phyloP scores from a whole-genome alignment of 2,797 vertebrate species.

The Ptychadena robeensis region DNA sequence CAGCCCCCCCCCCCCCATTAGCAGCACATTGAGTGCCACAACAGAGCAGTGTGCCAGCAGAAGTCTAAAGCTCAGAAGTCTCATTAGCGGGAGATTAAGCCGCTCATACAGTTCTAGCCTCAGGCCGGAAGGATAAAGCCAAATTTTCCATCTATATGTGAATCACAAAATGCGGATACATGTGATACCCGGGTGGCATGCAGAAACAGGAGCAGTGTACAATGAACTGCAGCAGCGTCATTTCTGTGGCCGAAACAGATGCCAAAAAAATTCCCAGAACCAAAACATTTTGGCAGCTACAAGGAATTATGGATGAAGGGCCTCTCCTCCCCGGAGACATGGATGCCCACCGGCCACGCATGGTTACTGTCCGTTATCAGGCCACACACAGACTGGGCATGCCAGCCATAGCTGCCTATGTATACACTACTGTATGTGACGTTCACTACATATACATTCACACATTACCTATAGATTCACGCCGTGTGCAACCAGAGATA shows the following conservation, averaged over 20 bases:
- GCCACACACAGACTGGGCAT: constrained; percentile 41
- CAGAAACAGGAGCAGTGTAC: background rate
- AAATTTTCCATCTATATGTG: background rate
- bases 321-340: background rate
- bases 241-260: constrained; percentile 15
- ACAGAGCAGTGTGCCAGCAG: background rate
- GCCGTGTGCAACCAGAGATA: too few species aligned
- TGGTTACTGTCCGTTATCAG: constrained; percentile 30
- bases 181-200: background rate
- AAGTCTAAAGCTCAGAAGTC: background rate
- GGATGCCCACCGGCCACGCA: background rate
- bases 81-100: background rate
- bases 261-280: constrained; percentile 24
- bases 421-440: background rate
- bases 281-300: constrained; percentile 13
- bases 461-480: background rate
- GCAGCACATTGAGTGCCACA: background rate
- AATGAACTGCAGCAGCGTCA: background rate
- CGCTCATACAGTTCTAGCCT: background rate
- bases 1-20: background rate
- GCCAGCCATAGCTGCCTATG: background rate
- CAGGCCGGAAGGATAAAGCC: background rate
- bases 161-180: background rate
- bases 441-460: background rate
- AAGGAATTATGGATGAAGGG: background rate